Base-by-base conservation (phyloP, 1,140 invertebrate species). In the Psix sp. region DNA sequence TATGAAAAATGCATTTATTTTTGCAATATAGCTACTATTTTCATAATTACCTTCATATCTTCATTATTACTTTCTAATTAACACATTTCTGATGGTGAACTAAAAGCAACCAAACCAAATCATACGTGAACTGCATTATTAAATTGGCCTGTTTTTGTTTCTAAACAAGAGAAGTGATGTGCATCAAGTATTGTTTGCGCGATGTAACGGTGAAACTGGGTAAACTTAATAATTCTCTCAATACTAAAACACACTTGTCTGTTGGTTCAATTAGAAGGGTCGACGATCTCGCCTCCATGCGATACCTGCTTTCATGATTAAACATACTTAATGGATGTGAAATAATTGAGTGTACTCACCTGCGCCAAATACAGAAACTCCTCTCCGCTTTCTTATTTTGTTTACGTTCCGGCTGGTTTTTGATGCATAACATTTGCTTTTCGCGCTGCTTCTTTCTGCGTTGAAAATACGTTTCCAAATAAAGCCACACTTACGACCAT, bases 321-420 rank as follows among this genome's bases (percentile, higher is more conserved):
- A 67, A 67, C 63, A 62, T 70, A 70, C 49, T 70, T 70, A 70
- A 60, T 70, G 66, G 48, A 60, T 70, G 56, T 36, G 56, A 70
- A 60, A 70, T 70, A 70, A 70, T 68, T 59, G 38, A 52, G 60
- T 70, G 29, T 54, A 40, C 40, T 48, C 56, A 45, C 15, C 16
- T 60, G 17, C 15, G 52, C 26, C 14, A 26, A 45, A 20, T 42
- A 35, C 24, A 46, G 42, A 13, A 66, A 48, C 7, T 10, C 2
- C 26, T 29, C 26, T 2, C 26, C 7, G 6, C n/a, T 29, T 29
- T 24, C 21, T 29, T 29, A 10, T n/a, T n/a, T 7, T 29, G n/a
- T n/a, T n/a, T n/a, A n/a, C n/a, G n/a, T n/a, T n/a, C n/a, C n/a
- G n/a, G n/a, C n/a, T n/a, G n/a, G n/a, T n/a, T n/a, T n/a, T n/a